Conservation (phyloP, 92 coral and sea anemone species). For the Zoanthus solanderi region DNA sequence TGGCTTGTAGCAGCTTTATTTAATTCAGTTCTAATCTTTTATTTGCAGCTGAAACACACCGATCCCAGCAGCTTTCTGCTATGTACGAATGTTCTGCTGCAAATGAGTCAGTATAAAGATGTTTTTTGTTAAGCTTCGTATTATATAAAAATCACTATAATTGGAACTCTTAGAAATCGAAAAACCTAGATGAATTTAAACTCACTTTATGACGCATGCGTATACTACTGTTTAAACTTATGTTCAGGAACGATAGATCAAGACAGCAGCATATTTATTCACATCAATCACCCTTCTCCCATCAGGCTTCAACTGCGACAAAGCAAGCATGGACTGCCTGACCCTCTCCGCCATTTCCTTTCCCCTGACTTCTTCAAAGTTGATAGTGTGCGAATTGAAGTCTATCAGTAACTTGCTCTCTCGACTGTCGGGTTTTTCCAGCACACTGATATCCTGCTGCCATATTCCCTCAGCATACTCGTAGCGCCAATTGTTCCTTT, state of each 20-base stretch:
- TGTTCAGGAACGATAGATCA: constrained; percentile 13
- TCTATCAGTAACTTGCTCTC: constrained; percentile 24
- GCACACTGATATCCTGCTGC: constrained; percentile 28
- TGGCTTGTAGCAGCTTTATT: no score
- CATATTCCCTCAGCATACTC: constrained; percentile 18
- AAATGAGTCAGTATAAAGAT: no score
- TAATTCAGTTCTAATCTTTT: no score
- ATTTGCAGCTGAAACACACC: no score
- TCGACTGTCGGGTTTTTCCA: not conserved
- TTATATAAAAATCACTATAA: not conserved
- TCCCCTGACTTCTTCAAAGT: constrained; percentile 21
- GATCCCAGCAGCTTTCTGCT: no score
- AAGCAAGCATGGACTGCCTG: not conserved
- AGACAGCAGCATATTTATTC: constrained; percentile 21
- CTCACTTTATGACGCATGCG: not conserved
- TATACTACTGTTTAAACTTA: not conserved
- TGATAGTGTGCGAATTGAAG: constrained; percentile 8
- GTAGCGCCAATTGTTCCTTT: constrained; percentile 33
- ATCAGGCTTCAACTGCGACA: constrained; percentile 8
- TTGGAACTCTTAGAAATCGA: not conserved
- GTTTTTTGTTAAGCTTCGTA: no score
- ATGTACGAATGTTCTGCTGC: no score
- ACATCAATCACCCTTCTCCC: constrained; percentile 18
- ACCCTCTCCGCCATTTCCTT: constrained; percentile 29
- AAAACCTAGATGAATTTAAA: not conserved